A percentile compares a stretch with the other conserved stretches of the same genome.
Conservation (phyloP, 2,797 vertebrate species). For the Garrulus glandarius region DNA sequence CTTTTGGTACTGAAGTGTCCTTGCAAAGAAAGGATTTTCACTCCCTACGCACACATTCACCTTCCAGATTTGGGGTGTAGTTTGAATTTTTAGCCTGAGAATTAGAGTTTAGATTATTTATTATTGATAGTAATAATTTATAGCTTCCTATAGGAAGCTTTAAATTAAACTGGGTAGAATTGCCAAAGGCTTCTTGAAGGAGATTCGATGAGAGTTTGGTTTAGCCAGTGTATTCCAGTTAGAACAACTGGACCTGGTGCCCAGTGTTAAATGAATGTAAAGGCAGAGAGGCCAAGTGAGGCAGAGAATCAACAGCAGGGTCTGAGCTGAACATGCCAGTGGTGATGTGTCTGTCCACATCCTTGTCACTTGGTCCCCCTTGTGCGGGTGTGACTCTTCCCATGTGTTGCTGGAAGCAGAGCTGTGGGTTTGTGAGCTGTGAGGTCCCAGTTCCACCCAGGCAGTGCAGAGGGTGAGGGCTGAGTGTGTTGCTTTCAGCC, state of each 20-base stretch:
- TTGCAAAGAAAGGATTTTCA: neutral
- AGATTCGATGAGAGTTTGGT: neutral
- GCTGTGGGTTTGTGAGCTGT: neutral
- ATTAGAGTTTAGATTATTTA: neutral
- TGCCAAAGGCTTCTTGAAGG: neutral
- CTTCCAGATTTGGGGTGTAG: neutral
- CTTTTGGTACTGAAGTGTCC: neutral
- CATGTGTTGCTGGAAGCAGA: neutral
- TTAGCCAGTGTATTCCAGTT: neutral
- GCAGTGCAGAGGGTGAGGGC: neutral
- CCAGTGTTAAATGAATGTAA: neutral
- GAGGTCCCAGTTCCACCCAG: neutral
- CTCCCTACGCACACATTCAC: neutral
- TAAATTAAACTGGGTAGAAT: neutral
- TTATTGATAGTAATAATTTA: neutral
- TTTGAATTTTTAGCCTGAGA: neutral
- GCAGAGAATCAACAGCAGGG: neutral
- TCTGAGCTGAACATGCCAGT: neutral
- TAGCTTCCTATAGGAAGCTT: neutral
- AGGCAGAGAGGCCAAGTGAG: neutral
- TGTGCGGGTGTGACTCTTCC: neutral
- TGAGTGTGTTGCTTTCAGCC: neutral
- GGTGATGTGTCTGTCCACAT: neutral
- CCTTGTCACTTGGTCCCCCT: neutral
- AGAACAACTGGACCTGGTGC: neutral